Conservation (phyloP, 1,140 invertebrate genomes). For the Myzus persicae region DNA sequence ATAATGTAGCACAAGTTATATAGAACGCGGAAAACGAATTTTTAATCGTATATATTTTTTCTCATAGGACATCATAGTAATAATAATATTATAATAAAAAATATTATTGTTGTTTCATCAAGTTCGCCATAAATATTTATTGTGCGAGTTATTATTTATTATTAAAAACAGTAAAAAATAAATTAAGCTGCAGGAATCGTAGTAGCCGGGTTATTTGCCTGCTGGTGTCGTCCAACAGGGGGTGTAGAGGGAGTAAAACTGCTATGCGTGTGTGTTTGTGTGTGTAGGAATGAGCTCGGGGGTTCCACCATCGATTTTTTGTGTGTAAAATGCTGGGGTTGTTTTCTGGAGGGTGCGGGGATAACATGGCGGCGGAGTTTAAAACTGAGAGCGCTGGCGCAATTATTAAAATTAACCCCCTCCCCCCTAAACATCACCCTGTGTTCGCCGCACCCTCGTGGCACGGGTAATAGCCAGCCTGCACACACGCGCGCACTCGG, state of each 20-base stretch:
- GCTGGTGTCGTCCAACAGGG: background rate
- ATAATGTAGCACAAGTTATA: background rate
- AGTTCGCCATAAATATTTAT: too few relatives aligned
- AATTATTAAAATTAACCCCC: conserved; percentile 58
- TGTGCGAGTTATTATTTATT: background rate
- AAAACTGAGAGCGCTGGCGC: conserved; percentile 58
- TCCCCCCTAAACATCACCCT: background rate
- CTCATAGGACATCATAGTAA: background rate
- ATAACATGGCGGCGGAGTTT: conserved; percentile 55
- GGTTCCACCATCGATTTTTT: conserved; percentile 54
- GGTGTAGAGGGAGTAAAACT: background rate
- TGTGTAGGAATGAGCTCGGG: conserved; percentile 54
- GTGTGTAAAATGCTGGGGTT: conserved; percentile 57
- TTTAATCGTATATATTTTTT: background rate
- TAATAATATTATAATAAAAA: too few relatives aligned
- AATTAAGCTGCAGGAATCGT: conserved; percentile 17
- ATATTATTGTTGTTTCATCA: too few relatives aligned
- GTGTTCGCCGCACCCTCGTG: background rate
- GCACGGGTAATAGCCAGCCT: conserved; percentile 33
- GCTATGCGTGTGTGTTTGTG: background rate
- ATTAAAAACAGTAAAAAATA: conserved; percentile 1
- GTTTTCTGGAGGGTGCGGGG: conserved; percentile 56
- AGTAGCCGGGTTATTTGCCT: conserved; percentile 16
- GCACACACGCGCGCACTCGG: background rate
- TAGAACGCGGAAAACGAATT: background rate